Evolutionary conservation across 2,888 invertebrate genomes (phyloP), one percentile per base, ranked within the genome.

Genomic region (Mythimna vitellina): DNA sequence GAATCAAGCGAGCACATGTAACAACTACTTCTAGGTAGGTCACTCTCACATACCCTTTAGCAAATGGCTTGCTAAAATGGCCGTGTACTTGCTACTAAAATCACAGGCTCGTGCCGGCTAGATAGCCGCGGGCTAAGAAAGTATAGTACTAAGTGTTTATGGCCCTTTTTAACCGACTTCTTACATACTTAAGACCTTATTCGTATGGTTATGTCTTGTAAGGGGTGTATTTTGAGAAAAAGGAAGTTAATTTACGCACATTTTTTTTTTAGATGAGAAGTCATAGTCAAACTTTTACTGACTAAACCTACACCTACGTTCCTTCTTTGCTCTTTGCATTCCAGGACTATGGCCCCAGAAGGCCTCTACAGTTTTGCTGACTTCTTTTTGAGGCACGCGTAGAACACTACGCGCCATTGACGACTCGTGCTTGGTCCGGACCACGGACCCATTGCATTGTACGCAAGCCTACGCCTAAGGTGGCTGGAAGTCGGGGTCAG

Each of bases 1-100:
- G 71, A 42, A 72, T 60, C 51, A n/a, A 58, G 25, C 38, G 35
- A 51, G 60, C 17, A 51, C 29, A 42, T 73, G 67, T 35, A 58
- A 25, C 3, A 69, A n/a, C n/a, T 51, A 25, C 38, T 69, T 6
- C 12, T 29, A 75, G 62, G 67, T 63, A 72, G 73, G 60, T 64
- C 58, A 67, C 66, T 81, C 73, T 78, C 54, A 66, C 76, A 46
- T 42, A 61, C 54, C 61, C 60, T 73, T 73, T 78, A 63, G 76
- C 62, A 76, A 83, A 79, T 81, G 78, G 73, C 71, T 58, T 57
- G 67, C 49, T 71, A 73, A 84, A 84, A 81, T 82, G 56, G 60
- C 72, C 42, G 35, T 49, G 53, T 65, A 57, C 71, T 46, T 42
- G 56, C 56, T 70, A 57, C 70, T 73, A 68, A 74, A 76, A 83